Percentiles rank a stretch among this genome's conserved stretches.
phyloP scores from a whole-genome alignment of 2,113 vertebrate species.

The Perccottus glenii region DNA sequence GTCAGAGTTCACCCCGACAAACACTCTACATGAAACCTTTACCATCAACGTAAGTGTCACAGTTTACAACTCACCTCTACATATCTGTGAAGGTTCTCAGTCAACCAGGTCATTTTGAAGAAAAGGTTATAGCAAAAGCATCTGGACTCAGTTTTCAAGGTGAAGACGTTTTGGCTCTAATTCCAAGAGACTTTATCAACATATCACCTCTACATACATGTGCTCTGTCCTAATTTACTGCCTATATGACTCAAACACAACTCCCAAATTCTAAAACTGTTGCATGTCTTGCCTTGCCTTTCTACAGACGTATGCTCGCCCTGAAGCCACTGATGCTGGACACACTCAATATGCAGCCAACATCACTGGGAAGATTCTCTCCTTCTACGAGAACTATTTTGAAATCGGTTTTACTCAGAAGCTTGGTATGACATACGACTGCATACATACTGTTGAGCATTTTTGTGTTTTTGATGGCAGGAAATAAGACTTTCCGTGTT shows the following conservation, averaged over 20 bases:
- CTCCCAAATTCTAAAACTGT: neutral
- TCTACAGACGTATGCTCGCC: constrained; percentile 69
- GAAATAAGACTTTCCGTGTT: too few species aligned
- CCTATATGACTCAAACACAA: too few species aligned
- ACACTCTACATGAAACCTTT: accelerated
- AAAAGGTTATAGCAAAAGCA: too few species aligned
- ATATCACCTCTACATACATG: too few species aligned
- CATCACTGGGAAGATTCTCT: constrained; percentile 57
- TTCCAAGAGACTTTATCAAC: too few species aligned
- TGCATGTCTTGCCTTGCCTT: neutral
- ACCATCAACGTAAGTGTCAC: neutral
- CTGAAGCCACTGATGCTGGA: constrained; percentile 38
- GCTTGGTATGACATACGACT: constrained; percentile 58
- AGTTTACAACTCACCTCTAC: too few species aligned
- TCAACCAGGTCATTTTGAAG: too few species aligned
- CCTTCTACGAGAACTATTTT: constrained; percentile 45
- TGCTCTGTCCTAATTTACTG: too few species aligned
- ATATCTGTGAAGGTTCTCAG: too few species aligned
- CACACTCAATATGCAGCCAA: constrained; percentile 46
- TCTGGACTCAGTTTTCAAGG: too few species aligned
- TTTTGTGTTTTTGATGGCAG: too few species aligned
- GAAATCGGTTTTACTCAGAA: constrained; percentile 39
- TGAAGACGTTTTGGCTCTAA: too few species aligned
- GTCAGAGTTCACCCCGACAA: constrained; percentile 1
- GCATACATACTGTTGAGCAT: neutral